phyloP scores from a whole-genome alignment of 2,888 invertebrate genomes.

The Desoria tigrina region DNA sequence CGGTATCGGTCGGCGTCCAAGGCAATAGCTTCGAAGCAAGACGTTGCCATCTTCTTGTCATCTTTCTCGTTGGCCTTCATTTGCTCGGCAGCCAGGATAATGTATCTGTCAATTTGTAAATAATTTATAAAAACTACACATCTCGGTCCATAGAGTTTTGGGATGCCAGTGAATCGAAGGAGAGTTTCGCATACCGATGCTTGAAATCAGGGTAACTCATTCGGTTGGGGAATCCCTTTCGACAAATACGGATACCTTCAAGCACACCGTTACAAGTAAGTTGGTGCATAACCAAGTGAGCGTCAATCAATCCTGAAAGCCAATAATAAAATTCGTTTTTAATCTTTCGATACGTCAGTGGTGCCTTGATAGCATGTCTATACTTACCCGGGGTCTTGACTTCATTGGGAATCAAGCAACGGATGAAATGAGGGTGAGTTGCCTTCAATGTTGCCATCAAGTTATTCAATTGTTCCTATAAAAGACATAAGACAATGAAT shows the following conservation, averaged over 20 bases:
- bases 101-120: conserved; percentile 76
- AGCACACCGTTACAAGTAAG: conserved; percentile 99
- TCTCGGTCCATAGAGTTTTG: too few species aligned
- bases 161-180: too few species aligned
- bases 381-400: conserved; percentile 50
- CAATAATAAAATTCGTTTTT: not conserved
- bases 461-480: conserved; percentile 92
- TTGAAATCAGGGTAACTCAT: conserved; percentile 99
- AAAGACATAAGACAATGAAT: too few species aligned
- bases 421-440: conserved; percentile 98
- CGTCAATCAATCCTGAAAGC: conserved; percentile 82
- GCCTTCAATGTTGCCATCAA: conserved; percentile 94
- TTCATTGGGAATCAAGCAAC: conserved; percentile 99
- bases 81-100: conserved; percentile 96
- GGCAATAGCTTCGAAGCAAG: conserved; percentile 80
- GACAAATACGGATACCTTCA: conserved; percentile 99
- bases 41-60: conserved; percentile 80
- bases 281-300: conserved; percentile 98
- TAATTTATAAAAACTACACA: too few species aligned
- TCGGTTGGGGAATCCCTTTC: conserved; percentile 99
- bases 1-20: conserved; percentile 94
- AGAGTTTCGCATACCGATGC: conserved; percentile 93
- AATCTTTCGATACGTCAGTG: too few species aligned
- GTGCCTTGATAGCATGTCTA: too few species aligned
- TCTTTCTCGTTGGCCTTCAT: conserved; percentile 75